phyloP scores from a whole-genome alignment of 92 coral and sea anemone species.

The Hydrozoanthus gracilis region DNA sequence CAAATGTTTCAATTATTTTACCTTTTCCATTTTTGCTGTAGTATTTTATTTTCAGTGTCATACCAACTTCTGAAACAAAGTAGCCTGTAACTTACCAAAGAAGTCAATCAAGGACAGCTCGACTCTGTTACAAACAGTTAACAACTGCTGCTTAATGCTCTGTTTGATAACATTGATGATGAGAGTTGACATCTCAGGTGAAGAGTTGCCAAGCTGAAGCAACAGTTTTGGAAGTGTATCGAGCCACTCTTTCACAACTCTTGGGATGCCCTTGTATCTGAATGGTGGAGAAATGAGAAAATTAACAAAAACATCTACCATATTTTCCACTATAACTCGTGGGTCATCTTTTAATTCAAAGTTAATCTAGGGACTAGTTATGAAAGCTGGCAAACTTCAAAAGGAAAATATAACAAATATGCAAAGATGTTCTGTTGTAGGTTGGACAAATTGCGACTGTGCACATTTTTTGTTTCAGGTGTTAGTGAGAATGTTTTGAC shows the following conservation, averaged over 20 bases:
- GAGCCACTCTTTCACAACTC: constrained; percentile 63
- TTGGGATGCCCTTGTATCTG: constrained; percentile 29
- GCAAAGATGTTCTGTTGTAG: too few relatives aligned
- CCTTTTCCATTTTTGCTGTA: too few relatives aligned
- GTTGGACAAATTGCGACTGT: too few relatives aligned
- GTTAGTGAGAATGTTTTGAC: too few relatives aligned
- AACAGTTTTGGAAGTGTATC: constrained; percentile 65
- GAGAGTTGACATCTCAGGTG: constrained; percentile 59
- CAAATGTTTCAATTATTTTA: too few relatives aligned
- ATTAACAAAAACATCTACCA: not conserved
- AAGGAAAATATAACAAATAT: too few relatives aligned
- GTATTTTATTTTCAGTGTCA: too few relatives aligned
- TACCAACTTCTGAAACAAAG: too few relatives aligned
- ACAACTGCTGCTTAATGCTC: constrained; percentile 51
- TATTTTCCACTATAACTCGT: not conserved
- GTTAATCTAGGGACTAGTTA: too few relatives aligned
- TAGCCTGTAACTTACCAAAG: constrained; percentile 31
- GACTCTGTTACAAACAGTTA: not conserved
- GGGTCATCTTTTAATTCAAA: too few relatives aligned
- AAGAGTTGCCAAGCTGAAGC: constrained; percentile 59
- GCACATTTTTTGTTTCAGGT: too few relatives aligned
- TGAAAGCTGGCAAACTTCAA: too few relatives aligned
- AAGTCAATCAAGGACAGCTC: constrained; percentile 49
- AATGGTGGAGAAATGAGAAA: not conserved
- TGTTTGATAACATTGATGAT: constrained; percentile 62